A percentile compares a stretch with the other conserved stretches of the same genome.
phyloP scores from a whole-genome alignment of 2,888 invertebrate genomes.

The Sphaerophoria taeniata region DNA sequence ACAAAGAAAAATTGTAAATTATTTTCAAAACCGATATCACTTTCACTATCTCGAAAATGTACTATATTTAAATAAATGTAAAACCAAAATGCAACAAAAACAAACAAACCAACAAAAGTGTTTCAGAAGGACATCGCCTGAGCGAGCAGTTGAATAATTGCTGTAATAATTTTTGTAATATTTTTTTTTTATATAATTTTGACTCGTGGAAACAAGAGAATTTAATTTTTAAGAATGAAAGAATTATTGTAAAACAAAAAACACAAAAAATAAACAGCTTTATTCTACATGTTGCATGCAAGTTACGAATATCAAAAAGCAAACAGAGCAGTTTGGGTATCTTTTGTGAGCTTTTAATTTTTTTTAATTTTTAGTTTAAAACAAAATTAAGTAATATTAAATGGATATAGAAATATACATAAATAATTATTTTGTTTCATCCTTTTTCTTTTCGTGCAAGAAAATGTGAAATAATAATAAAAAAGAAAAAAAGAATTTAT shows the following conservation, averaged over 20 bases:
- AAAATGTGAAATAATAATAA: constrained; percentile 51
- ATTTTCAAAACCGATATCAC: no score
- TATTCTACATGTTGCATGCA: constrained; percentile 54
- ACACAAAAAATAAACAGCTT: constrained; percentile 38
- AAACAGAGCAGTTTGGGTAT: constrained; percentile 12
- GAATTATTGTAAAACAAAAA: neutral
- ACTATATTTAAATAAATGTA: constrained; percentile 7
- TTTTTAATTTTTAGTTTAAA: constrained; percentile 48
- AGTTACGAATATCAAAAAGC: constrained; percentile 17
- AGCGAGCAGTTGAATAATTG: no score
- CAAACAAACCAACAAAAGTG: neutral
- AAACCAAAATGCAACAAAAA: constrained; percentile 9
- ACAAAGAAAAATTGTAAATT: no score
- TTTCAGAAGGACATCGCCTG: no score
- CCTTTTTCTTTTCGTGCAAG: constrained; percentile 50
- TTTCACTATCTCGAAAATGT: no score
- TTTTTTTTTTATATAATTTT: no score
- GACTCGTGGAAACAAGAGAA: no score
- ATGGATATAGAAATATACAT: constrained; percentile 14
- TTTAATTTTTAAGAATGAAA: no score
- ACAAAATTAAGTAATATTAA: no score
- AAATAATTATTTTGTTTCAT: constrained; percentile 39
- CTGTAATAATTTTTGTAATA: no score
- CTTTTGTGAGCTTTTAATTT: constrained; percentile 35
- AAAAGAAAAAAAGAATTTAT: constrained; percentile 29